Percentiles rank a stretch among this genome's conserved stretches.
phyloP scores from a whole-genome alignment of 2,113 vertebrate genomes.

The Felis chaus region DNA sequence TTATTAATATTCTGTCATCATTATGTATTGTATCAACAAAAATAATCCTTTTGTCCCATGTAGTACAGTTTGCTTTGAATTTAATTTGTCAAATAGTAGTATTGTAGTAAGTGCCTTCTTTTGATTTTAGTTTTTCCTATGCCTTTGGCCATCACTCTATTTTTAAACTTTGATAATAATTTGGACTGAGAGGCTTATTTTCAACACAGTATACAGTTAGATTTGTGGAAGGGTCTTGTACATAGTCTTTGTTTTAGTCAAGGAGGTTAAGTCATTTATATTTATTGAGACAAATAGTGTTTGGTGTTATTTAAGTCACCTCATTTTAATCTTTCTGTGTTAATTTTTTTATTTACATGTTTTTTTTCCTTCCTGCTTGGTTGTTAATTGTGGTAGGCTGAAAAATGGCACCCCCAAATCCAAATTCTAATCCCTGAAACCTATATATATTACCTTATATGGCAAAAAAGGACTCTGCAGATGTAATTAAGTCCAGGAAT shows the following conservation, averaged over 20 bases:
- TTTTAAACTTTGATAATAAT: slow-evolving; percentile 1
- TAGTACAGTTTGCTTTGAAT: not conserved
- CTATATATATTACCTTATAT: not conserved
- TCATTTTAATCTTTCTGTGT: not conserved
- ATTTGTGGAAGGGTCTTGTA: not conserved
- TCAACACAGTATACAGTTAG: not conserved
- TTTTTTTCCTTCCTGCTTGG: not conserved
- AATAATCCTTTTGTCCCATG: not conserved
- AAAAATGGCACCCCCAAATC: not conserved
- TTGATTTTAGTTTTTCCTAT: not conserved
- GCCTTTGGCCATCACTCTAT: not conserved
- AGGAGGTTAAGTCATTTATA: not conserved
- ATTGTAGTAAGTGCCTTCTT: not conserved
- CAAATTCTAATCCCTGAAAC: not conserved
- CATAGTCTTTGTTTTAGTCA: not conserved
- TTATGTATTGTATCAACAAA: not conserved
- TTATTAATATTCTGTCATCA: not conserved
- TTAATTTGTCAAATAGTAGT: not conserved
- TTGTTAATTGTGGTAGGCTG: not conserved
- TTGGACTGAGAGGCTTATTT: not conserved
- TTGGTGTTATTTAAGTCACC: not conserved
- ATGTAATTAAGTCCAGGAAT: not conserved
- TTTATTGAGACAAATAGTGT: not conserved
- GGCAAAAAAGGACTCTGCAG: not conserved
- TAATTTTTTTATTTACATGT: not conserved